phyloP scores from a whole-genome alignment of 2,888 invertebrate species.

The Meghimatium bilineatum region DNA sequence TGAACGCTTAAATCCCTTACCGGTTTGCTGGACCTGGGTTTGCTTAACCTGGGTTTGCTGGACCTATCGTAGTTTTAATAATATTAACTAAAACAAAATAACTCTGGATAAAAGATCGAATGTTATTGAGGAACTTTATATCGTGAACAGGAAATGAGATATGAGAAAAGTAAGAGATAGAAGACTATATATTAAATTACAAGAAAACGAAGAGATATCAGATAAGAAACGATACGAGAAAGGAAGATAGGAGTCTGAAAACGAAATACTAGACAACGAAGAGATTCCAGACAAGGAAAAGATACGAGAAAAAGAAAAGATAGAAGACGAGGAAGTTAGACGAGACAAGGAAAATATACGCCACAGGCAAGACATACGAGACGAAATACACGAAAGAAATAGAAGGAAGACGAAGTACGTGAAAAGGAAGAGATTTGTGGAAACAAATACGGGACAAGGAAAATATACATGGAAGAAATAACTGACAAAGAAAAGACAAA shows the following conservation, averaged over 20 bases:
- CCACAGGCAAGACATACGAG: constrained; percentile 31
- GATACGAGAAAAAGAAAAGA: constrained; percentile 39
- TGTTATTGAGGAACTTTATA: too few relatives aligned
- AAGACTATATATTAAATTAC: too few relatives aligned
- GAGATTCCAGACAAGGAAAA: constrained; percentile 38
- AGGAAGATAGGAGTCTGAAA: constrained; percentile 20
- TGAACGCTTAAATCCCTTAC: too few relatives aligned
- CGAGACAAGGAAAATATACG: constrained; percentile 38
- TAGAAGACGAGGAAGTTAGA: constrained; percentile 39
- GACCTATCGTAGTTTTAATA: too few relatives aligned
- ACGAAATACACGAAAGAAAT: constrained; percentile 35
- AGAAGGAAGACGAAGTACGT: neutral
- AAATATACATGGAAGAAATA: too few relatives aligned
- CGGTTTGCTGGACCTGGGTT: too few relatives aligned
- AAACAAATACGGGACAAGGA: too few relatives aligned
- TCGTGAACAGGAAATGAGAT: constrained; percentile 33
- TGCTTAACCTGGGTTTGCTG: too few relatives aligned
- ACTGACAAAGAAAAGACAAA: too few relatives aligned
- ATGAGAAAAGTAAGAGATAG: constrained; percentile 32
- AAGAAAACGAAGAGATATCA: constrained; percentile 33
- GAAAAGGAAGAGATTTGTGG: neutral
- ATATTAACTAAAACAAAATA: too few relatives aligned
- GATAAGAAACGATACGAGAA: constrained; percentile 14
- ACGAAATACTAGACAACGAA: constrained; percentile 40
- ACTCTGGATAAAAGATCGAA: too few relatives aligned